These are phyloP conservation scores for Batillaria attramentaria DNA, from an alignment of 1,140 invertebrate genomes.

Conservation along the genomic window DNA sequence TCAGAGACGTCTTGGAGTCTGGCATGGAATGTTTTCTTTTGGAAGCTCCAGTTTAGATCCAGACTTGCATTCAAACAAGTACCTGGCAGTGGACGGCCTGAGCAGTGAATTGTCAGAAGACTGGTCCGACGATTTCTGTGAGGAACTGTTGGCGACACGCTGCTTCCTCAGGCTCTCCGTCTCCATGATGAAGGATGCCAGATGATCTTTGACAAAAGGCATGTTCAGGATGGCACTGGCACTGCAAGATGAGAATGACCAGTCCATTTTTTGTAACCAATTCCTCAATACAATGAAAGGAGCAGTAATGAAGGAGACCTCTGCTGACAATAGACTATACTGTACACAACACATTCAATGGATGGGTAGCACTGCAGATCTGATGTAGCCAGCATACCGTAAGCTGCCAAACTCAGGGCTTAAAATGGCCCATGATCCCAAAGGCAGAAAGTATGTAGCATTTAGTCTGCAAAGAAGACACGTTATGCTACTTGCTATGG, in stretches of 20 bases:
- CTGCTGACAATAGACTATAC: not conserved
- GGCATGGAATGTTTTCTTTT: no score
- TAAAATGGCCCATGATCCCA: no score
- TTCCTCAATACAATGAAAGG: not conserved
- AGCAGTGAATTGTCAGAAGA: conserved; percentile 11
- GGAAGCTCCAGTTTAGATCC: no score
- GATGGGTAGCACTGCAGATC: no score
- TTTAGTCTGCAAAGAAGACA: no score
- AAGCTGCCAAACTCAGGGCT: no score
- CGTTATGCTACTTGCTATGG: no score
- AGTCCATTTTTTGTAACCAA: not conserved
- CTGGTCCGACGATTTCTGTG: not conserved
- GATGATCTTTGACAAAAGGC: conserved; percentile 58
- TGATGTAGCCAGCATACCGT: no score
- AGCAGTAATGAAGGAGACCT: not conserved
- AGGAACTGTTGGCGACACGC: not conserved
- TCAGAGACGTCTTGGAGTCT: no score
- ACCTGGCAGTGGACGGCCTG: conserved; percentile 13
- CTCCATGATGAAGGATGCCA: conserved; percentile 63
- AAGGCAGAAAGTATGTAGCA: no score
- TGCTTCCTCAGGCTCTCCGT: conserved; percentile 61
- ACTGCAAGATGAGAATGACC: conserved; percentile 44
- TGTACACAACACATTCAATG: no score
- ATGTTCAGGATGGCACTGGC: conserved; percentile 64
- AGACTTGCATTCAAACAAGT: no score